Evolutionary conservation across 2,888 invertebrate species (phyloP), one percentile per base, ranked within the genome.

Genomic region (Chrysotoxum bicinctum): DNA sequence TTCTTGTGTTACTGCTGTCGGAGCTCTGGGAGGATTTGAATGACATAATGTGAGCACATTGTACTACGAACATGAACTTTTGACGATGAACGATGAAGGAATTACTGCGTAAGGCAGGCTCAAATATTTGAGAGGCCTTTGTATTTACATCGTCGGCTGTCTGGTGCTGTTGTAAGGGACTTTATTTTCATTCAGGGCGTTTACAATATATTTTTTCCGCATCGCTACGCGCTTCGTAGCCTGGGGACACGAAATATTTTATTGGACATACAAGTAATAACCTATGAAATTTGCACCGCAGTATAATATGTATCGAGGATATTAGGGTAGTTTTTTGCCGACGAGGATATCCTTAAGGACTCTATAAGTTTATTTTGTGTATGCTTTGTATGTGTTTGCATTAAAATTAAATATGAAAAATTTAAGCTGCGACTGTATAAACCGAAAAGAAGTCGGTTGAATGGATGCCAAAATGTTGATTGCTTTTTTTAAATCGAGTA

Each of bases 381-480:
- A 10, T 35, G 6, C 26, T 12, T 62, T 77, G 48, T 23, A 43
- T 21, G 16, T 43, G 8, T 62, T 23, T 70, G 45, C 52, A 70
- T 75, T 64, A 69, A 78, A 45, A 66, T 70, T 75, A 58, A 66
- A 78, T 79, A 72, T 66, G 43, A 14, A 45, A 75, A 70, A 75
- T 79, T 84, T 75, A 79, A 84, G 74, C n/a, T 79, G 54, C 60
- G 2, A n/a, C n/a, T 14, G 14, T 77, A 69, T 70, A 70, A 58
- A 68, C 75, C 30, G 58, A 45, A 58, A 75, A 43, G 32, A 12
- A 26, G 5, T 30, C 45, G 64, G 62, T 84, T 84, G 79, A 78
- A 75, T 66, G 54, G 58, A 52, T 79, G 79, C 84, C 84, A 84
- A 84, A 83, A 78, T 78, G 78, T 70, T 74, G 83, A 83, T 74